These are phyloP conservation scores for Crossocerus cetratus DNA, from an alignment of 2,888 invertebrate genomes.

Conservation along the genomic window DNA sequence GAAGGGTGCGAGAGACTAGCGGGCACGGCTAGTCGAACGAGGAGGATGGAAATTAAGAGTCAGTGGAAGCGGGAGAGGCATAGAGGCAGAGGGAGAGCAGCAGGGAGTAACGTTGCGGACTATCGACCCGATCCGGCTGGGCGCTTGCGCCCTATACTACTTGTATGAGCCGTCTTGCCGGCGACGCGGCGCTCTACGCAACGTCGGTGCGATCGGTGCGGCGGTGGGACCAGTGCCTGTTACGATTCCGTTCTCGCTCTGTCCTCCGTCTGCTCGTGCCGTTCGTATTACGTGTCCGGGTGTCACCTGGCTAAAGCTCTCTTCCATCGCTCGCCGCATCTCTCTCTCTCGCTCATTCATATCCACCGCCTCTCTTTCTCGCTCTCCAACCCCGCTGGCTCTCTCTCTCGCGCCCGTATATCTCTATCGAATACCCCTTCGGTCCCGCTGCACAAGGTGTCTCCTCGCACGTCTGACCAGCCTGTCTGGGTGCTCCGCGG, in stretches of 20 bases:
- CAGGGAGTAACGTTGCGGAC: conserved; percentile 70
- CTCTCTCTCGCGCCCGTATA: conserved; percentile 20
- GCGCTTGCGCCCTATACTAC: conserved; percentile 68
- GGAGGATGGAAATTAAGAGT: conserved; percentile 20
- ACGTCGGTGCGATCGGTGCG: conserved; percentile 60
- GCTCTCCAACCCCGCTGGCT: conserved; percentile 6
- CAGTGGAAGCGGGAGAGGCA: not conserved
- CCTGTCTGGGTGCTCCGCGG: too few species aligned
- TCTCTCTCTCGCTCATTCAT: not conserved
- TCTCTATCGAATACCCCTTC: conserved; percentile 21
- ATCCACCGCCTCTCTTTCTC: not conserved
- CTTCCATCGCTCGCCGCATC: not conserved
- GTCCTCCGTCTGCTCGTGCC: conserved; percentile 56
- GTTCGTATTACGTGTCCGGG: conserved; percentile 51
- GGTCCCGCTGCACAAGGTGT: not conserved
- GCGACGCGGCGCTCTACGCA: conserved; percentile 71
- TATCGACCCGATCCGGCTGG: conserved; percentile 70
- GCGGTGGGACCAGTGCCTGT: conserved; percentile 64
- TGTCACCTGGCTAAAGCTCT: conserved; percentile 31
- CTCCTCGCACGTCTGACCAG: too few species aligned
- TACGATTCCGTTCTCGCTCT: conserved; percentile 64
- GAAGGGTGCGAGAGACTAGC: conserved; percentile 10
- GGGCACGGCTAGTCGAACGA: conserved; percentile 1
- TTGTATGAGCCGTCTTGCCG: conserved; percentile 67
- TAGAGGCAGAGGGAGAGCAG: conserved; percentile 31